Evolutionary conservation across 2,113 vertebrate genomes (phyloP).

Genomic region (Callionymus lyra): DNA sequence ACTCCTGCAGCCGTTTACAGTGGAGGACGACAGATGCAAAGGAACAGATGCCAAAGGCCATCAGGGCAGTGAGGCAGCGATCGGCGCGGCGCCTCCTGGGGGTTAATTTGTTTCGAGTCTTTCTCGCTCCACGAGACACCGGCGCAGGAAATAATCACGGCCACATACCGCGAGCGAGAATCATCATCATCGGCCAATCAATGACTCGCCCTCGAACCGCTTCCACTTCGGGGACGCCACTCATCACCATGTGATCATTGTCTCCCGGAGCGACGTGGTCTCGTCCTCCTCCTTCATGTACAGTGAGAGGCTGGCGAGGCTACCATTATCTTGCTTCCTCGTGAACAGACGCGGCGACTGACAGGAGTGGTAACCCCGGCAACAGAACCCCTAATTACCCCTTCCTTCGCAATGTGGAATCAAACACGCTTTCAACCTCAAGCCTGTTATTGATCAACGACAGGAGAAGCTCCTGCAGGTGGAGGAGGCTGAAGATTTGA

Average conservation of each 20-base stretch:
- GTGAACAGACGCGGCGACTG: no score
- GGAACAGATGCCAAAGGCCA: slow-evolving; percentile 25
- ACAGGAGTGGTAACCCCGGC: slow-evolving; percentile 22
- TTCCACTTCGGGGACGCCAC: slow-evolving; percentile 7
- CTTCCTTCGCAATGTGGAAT: slow-evolving; percentile 17
- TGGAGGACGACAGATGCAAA: slow-evolving; percentile 10
- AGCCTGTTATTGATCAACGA: no score
- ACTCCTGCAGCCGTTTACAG: slow-evolving; percentile 3
- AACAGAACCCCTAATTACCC: slow-evolving; percentile 37
- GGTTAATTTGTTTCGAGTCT: slow-evolving; percentile 22
- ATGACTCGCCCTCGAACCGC: slow-evolving; percentile 3
- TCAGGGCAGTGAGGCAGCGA: background rate
- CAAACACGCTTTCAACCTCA: no score
- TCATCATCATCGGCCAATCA: slow-evolving; percentile 12
- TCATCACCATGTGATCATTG: slow-evolving; percentile 2
- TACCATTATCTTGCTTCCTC: no score
- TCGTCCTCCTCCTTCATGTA: no score
- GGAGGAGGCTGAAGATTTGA: no score
- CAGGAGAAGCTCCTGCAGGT: no score
- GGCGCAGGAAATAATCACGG: slow-evolving; percentile 21
- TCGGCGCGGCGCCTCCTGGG: slow-evolving; percentile 4
- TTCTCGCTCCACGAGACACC: slow-evolving; percentile 17
- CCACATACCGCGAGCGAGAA: slow-evolving; percentile 8
- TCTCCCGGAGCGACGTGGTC: background rate
- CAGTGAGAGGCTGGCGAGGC: no score